These are phyloP conservation scores for Ivindomyrus marchei DNA, from an alignment of 2,113 vertebrate genomes.

Conservation along the genomic window DNA sequence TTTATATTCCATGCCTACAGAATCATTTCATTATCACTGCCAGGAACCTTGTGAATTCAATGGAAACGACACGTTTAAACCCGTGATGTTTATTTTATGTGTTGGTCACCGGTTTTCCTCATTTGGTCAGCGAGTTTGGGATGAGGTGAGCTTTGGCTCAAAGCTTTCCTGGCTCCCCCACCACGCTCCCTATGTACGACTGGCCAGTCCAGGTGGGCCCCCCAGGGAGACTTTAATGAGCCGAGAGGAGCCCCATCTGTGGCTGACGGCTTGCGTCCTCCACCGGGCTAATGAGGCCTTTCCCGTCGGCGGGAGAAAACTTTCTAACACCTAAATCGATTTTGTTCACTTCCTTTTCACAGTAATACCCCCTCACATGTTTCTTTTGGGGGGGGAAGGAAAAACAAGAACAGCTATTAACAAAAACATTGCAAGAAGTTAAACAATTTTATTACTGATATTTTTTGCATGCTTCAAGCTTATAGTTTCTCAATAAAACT, in stretches of 20 bases:
- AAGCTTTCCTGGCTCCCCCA: not conserved
- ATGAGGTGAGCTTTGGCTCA: not conserved
- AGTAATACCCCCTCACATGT: not conserved
- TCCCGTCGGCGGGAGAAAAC: not conserved
- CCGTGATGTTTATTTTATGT: not conserved
- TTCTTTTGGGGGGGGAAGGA: not conserved
- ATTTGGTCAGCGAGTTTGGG: not conserved
- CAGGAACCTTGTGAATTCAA: not conserved
- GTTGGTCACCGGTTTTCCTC: not conserved
- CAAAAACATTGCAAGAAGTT: not conserved
- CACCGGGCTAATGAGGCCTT: not conserved
- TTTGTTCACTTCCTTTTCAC: not conserved
- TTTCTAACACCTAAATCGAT: not conserved
- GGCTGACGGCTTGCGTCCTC: not conserved
- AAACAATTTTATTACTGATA: not conserved
- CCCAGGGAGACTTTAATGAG: conserved; percentile 9
- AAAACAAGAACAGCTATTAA: not conserved
- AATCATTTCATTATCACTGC: not conserved
- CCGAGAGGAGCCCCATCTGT: not conserved
- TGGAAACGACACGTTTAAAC: not conserved
- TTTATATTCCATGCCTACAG: not conserved
- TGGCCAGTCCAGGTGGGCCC: not conserved
- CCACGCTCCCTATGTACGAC: not conserved
- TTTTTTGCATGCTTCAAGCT: not conserved
- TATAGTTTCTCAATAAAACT: not conserved